Evolutionary conservation across 2,113 vertebrate species (phyloP), one percentile per base, ranked within the genome.

Genomic region (Sus scrofa): DNA sequence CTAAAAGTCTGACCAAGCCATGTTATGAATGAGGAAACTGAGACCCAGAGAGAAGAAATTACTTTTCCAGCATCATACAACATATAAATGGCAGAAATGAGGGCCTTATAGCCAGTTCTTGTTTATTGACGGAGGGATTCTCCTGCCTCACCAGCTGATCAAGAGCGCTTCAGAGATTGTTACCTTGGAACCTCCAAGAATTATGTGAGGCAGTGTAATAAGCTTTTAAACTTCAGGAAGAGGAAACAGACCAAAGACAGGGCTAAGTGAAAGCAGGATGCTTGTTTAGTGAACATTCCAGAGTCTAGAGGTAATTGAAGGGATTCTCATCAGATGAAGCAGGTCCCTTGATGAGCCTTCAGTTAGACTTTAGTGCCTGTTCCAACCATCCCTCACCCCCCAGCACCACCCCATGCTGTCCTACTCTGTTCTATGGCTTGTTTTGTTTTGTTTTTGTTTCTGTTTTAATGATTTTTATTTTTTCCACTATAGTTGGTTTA

Each of bases 81-180:
- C 19, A 63, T 91, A 58, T 84, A 86, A 92, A 73, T 73, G 52
- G 20, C n/a, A 95, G 37, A 93, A 60, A 93, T 82, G 16, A 84
- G 54, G 56, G 26, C 37, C 27, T 89, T 24, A 11, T 10, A 52
- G 24, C 3, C 39, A 88, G n/a, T 70, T 88, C 16, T 92, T 65
- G 20, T 86, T 94, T 94, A 26, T 91, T 68, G 7, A 70, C 60
- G 86, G 58, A 94, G 58, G 50, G 20, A 1, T 1, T 79, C 22
- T 92, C 73, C 44, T 32, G 13, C 24, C 30, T 91, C 34, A 82
- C 26, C 26, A 82, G 30, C 16, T 50, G 26, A 52, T 71, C 34
- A 91, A 2, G 22, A 91, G 11, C 74, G 8, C 19, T 37, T 89
- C 20, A 24, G 34, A 68, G 20, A 65, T 30, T 83, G 6, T 87